These are phyloP conservation scores for Synanthedon formicaeformis DNA, from an alignment of 2,888 invertebrate genomes.

Conservation along the genomic window DNA sequence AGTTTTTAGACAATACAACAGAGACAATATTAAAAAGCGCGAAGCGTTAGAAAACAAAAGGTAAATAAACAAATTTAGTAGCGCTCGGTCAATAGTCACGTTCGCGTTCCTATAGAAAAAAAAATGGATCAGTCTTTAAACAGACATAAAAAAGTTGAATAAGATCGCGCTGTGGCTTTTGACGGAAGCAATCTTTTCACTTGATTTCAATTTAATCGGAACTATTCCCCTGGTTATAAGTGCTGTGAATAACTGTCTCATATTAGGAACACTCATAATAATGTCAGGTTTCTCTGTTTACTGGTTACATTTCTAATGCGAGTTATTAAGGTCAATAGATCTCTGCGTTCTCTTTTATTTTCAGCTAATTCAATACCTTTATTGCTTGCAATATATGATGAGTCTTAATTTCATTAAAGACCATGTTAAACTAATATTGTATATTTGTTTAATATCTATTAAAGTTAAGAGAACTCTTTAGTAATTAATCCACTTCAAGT, in stretches of 20 bases:
- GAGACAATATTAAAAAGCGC: conserved; percentile 14
- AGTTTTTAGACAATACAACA: background rate
- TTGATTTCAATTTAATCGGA: conserved; percentile 6
- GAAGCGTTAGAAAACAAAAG: conserved; percentile 15
- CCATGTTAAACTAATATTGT: too few species aligned
- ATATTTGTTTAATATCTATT: too few species aligned
- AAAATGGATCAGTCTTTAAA: background rate
- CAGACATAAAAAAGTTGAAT: background rate
- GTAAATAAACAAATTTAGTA: conserved; percentile 18
- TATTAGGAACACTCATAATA: background rate
- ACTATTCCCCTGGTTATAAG: background rate
- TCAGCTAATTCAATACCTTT: too few species aligned
- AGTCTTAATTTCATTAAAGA: too few species aligned
- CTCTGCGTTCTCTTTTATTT: conserved; percentile 6
- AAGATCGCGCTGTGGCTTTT: background rate
- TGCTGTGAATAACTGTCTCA: background rate
- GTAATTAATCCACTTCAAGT: too few species aligned
- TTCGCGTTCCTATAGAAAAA: background rate
- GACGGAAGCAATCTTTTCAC: background rate
- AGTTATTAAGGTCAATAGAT: conserved; percentile 41
- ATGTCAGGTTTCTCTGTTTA: conserved; percentile 24
- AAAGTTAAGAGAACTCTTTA: too few species aligned
- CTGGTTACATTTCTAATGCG: conserved; percentile 35
- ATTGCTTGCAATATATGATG: too few species aligned
- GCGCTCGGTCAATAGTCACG: conserved; percentile 1